Base-by-base conservation (phyloP, 23 tunicate species). In the Diplosoma virens region DNA sequence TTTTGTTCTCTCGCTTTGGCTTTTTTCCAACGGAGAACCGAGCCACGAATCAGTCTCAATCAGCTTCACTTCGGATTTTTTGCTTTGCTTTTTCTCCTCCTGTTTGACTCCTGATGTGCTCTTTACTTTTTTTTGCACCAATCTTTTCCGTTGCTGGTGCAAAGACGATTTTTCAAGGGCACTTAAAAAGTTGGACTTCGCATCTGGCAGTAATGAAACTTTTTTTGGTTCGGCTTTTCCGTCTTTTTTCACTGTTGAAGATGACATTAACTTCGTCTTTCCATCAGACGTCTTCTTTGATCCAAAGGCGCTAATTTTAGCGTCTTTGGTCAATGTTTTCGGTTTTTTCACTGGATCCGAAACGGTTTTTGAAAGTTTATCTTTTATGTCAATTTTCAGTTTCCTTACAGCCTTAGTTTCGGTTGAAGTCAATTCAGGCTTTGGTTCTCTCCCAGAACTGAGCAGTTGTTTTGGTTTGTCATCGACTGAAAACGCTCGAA, bases 101-200 rank as follows among this genome's bases (percentile, higher is more conserved):
- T 18, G 24, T 41, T 71, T 78, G 25, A 45, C 37, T 16, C 32
- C 30, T 9, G 5, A 0, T 35, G 50, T 26, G 3, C 33, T 17
- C 24, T 79, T 80, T 25, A 20, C 30, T 33, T 69, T 68, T 28
- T 81, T 73, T 58, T 82, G 84, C 0, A 24, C 68, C 64, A 76
- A 31, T 25, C 77, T 71, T 50, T 70, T 82, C 60, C 75, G 32
- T 16, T 66, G 26, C 2, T 84, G 71, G 33, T 82, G 76, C 20
- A 82, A 76, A 0, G 96, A 83, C 48, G 73, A 37, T 34, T 48
- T 82, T 3, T 89, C 88, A 30, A 82, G 71, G 23, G 82, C 88
- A 37, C 67, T 50, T 32, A 89, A 36, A 37, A 82, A 89, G 36
- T 37, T 67, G 21, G 84, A 82, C 31, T 72, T 73, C 3, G 81